phyloP scores from a whole-genome alignment of 2,888 invertebrate genomes.

The Mellilla xanthometata region DNA sequence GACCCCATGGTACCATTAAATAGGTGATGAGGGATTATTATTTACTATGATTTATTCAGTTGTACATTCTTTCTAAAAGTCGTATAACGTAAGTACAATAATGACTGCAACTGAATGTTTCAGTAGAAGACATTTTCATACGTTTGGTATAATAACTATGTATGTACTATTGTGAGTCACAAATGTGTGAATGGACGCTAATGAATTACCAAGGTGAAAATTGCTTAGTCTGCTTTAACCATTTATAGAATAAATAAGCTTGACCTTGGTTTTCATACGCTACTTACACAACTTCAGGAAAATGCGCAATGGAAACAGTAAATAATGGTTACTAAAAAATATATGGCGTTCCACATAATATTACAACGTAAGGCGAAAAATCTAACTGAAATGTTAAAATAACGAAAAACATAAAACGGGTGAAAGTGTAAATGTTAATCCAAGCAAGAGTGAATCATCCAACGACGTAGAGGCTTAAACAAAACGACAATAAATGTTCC shows the following conservation, averaged over 20 bases:
- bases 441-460: neutral
- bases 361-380: too few species aligned
- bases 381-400: too few species aligned
- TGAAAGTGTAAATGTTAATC: too few species aligned
- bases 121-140: neutral
- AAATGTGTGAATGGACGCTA: constrained; percentile 13
- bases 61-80: too few species aligned
- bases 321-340: too few species aligned
- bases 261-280: constrained; percentile 8
- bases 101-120: too few species aligned
- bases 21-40: neutral
- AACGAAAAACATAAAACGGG: too few species aligned
- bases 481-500: constrained; percentile 1
- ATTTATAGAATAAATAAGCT: constrained; percentile 10
- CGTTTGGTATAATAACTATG: neutral
- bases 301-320: neutral
- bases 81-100: too few species aligned
- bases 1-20: constrained; percentile 1
- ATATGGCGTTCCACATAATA: too few species aligned
- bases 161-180: neutral
- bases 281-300: neutral
- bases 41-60: too few species aligned
- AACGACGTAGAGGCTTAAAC: neutral
- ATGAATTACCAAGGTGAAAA: constrained; percentile 16
- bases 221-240: constrained; percentile 4